Conservation (phyloP, 1,140 invertebrate species). For the Drosophila nikananu region DNA sequence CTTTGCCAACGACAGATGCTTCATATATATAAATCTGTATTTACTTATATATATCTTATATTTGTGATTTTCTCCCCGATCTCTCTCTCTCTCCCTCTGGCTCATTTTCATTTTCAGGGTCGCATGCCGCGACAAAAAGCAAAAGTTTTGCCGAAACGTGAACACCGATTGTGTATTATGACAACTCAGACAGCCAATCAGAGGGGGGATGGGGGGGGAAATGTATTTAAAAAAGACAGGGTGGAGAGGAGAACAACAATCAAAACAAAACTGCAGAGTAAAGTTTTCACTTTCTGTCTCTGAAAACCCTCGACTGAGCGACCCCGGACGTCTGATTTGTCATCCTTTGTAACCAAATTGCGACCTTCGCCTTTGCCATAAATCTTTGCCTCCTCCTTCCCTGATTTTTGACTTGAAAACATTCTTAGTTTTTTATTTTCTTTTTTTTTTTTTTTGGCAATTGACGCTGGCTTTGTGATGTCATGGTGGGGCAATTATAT, state of each 20-base stretch:
- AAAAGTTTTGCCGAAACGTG: conserved; percentile 67
- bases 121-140: conserved; percentile 66
- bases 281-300: conserved; percentile 65
- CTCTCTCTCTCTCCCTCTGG: conserved; percentile 2
- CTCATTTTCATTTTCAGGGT: conserved; percentile 58
- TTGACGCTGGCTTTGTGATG: conserved; percentile 28
- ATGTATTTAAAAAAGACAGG: conserved; percentile 1
- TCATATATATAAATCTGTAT: conserved; percentile 5
- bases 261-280: conserved; percentile 14
- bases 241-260: background rate
- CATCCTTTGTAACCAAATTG: conserved; percentile 52
- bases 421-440: background rate
- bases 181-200: conserved; percentile 67
- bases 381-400: conserved; percentile 42
- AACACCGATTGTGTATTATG: conserved; percentile 60
- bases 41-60: conserved; percentile 4
- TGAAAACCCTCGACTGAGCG: conserved; percentile 16
- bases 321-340: conserved; percentile 38
- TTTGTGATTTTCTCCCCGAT: conserved; percentile 17
- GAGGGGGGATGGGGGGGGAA: background rate
- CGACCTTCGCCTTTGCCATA: conserved; percentile 75
- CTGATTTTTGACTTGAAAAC: conserved; percentile 11
- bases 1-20: conserved; percentile 45
- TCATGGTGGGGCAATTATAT: conserved; percentile 21
- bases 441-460: conserved; percentile 16